Conservation (phyloP, 2,113 vertebrate genomes). For the Larimichthys crocea region DNA sequence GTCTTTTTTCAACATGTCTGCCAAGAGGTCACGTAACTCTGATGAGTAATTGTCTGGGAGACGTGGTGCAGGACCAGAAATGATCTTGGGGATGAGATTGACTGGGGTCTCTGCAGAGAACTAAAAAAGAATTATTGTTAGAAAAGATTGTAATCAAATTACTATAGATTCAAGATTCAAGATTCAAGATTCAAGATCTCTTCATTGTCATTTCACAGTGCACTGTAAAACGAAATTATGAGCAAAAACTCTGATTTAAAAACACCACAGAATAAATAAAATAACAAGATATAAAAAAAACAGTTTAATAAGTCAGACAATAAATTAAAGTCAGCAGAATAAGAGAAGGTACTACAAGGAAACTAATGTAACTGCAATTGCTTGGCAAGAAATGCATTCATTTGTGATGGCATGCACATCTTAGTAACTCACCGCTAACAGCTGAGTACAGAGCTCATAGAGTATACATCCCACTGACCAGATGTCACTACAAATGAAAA, state of each 20-base stretch:
- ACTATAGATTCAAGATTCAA: rapidly evolving
- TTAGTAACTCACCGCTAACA: neutral
- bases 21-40: neutral
- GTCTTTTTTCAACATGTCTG: neutral
- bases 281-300: no score
- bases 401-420: neutral
- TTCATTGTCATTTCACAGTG: no score
- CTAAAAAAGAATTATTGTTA: constrained; percentile 3
- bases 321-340: no score
- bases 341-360: no score
- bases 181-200: no score
- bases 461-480: neutral
- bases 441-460: neutral
- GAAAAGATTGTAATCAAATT: neutral
- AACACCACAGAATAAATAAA: no score
- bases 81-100: no score
- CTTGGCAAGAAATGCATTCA: neutral
- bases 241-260: no score
- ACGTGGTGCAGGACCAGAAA: neutral
- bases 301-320: no score
- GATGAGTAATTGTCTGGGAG: neutral
- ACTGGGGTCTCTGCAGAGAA: constrained; percentile 8
- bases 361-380: no score
- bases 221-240: no score
- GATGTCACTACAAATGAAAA: neutral